Conservation (phyloP, 2,113 vertebrate genomes). For the Pungitius pungitius region DNA sequence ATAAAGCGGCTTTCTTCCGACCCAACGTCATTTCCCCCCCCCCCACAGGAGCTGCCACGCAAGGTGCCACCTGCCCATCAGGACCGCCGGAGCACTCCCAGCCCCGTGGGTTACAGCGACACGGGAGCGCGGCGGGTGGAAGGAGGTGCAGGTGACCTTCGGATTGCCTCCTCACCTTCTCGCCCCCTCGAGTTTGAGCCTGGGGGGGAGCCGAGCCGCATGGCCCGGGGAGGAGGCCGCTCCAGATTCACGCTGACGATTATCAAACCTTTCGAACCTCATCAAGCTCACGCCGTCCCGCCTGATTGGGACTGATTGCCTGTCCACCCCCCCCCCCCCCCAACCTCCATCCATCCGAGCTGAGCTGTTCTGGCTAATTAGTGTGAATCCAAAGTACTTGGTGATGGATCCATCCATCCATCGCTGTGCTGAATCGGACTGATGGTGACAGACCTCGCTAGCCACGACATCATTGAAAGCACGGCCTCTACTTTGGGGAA, state of each 20-base stretch:
- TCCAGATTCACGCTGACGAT: not conserved
- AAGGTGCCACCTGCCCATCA: not conserved
- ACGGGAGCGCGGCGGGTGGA: not conserved
- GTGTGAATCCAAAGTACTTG: not conserved
- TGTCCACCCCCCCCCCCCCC: not conserved
- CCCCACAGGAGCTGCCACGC: not conserved
- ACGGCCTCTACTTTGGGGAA: not conserved
- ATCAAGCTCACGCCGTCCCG: not conserved
- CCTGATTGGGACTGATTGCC: conserved; percentile 3
- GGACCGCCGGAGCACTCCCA: not conserved
- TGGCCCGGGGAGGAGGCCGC: too few species aligned
- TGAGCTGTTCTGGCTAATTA: conserved; percentile 5
- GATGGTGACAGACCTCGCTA: not conserved
- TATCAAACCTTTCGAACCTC: too few species aligned
- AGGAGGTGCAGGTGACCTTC: not conserved
- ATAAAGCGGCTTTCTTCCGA: not conserved
- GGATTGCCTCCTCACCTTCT: not conserved
- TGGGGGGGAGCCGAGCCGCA: not conserved
- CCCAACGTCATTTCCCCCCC: not conserved
- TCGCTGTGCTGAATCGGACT: not conserved
- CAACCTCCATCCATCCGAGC: not conserved
- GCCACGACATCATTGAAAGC: not conserved
- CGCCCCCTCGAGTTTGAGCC: not conserved
- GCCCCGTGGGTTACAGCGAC: not conserved
- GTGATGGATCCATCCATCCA: conserved; percentile 4